These are phyloP conservation scores for Drosophila atroscutellata DNA, from an alignment of 2,888 invertebrate species.

Conservation along the genomic window DNA sequence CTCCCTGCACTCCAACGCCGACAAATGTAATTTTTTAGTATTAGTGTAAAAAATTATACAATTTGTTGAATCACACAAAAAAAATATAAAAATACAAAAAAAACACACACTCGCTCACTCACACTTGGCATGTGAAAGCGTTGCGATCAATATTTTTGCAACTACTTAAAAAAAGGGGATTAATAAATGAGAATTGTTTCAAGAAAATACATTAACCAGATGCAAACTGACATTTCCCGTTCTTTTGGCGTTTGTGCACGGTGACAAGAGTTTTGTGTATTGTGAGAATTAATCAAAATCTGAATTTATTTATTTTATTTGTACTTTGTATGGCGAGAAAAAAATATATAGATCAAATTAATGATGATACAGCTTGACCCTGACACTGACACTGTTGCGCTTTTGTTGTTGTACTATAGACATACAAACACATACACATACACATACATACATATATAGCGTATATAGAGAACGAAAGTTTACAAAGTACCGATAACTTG, in stretches of 20 bases:
- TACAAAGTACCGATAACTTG: slow-evolving; percentile 52
- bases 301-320: slow-evolving; percentile 48
- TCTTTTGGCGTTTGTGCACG: slow-evolving; percentile 64
- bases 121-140: slow-evolving; percentile 12
- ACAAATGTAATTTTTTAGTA: slow-evolving; percentile 79
- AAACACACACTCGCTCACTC: slow-evolving; percentile 6
- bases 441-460: slow-evolving; percentile 29
- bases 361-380: slow-evolving; percentile 58
- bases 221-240: slow-evolving; percentile 49
- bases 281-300: slow-evolving; percentile 32
- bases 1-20: slow-evolving; percentile 73
- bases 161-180: slow-evolving; percentile 56
- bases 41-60: slow-evolving; percentile 66
- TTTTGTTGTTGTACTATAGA: slow-evolving; percentile 78
- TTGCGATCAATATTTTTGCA: slow-evolving; percentile 32
- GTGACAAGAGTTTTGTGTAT: slow-evolving; percentile 64
- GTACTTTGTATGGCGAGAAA: slow-evolving; percentile 48
- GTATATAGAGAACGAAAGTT: slow-evolving; percentile 47
- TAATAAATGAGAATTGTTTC: slow-evolving; percentile 26
- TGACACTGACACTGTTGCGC: slow-evolving; percentile 79
- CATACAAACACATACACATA: slow-evolving; percentile 52
- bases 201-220: slow-evolving; percentile 32
- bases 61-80: slow-evolving; percentile 68
- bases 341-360: slow-evolving; percentile 15
- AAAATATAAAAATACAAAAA: slow-evolving; percentile 11